Conservation (phyloP, 2,113 vertebrate genomes). For the Shinisaurus crocodilurus region DNA sequence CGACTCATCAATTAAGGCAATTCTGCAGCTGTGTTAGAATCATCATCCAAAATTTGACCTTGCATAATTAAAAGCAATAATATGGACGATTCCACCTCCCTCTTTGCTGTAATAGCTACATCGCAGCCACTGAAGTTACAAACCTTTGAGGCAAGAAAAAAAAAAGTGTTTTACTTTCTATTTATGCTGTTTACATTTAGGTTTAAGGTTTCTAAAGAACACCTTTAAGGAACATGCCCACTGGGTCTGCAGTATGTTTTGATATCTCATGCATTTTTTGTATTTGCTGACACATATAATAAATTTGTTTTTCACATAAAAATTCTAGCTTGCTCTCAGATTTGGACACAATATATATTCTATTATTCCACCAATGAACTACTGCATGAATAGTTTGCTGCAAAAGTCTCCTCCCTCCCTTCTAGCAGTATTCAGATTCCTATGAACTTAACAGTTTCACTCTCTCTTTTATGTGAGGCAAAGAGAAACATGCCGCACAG, state of each 20-base stretch:
- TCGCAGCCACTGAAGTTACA: accelerated
- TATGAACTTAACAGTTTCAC: background rate
- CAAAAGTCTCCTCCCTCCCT: background rate
- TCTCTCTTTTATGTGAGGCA: slow-evolving; percentile 5
- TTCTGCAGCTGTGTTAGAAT: background rate
- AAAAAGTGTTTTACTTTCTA: background rate
- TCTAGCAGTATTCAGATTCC: background rate
- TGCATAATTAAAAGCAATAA: accelerated
- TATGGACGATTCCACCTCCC: background rate
- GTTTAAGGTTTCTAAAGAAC: background rate
- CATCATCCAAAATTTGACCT: slow-evolving; percentile 9
- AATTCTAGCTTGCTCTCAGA: background rate
- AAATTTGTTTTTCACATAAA: background rate
- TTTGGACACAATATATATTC: background rate
- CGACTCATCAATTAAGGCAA: slow-evolving; percentile 17
- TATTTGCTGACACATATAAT: background rate
- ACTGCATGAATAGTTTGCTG: background rate
- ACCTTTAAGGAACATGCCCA: background rate
- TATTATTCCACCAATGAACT: background rate
- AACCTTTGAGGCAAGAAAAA: background rate
- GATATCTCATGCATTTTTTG: background rate
- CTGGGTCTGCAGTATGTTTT: no score
- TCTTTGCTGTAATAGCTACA: accelerated
- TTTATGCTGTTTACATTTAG: background rate
- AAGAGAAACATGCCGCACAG: background rate